These are phyloP conservation scores for Salvelinus fontinalis DNA, from an alignment of 2,113 vertebrate species.

Conservation along the genomic window DNA sequence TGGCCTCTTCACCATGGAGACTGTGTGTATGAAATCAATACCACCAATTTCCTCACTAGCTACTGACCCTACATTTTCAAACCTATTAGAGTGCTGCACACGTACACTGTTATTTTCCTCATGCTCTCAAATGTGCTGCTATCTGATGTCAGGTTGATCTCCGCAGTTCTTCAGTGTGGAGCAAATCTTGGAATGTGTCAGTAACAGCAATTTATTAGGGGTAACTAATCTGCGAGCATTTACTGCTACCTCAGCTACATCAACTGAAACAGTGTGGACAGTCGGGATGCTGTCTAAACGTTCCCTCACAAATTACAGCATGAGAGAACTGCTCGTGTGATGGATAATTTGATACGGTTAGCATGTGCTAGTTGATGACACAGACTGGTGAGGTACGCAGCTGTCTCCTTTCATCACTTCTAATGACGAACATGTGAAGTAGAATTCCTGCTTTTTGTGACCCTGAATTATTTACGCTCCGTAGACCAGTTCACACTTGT, in stretches of 20 bases:
- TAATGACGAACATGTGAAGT: slow-evolving; percentile 29
- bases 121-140: not conserved
- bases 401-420: slow-evolving; percentile 46
- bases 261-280: not conserved
- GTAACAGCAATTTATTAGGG: not conserved
- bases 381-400: slow-evolving; percentile 22
- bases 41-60: not conserved
- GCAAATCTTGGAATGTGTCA: not conserved
- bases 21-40: not conserved
- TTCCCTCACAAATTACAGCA: slow-evolving; percentile 11
- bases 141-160: not conserved
- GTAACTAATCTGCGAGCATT: not conserved
- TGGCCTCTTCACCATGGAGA: not conserved
- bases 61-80: not conserved
- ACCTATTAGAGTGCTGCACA: not conserved
- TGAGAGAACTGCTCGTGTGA: slow-evolving; percentile 22
- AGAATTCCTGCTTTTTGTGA: slow-evolving; percentile 31
- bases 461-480: slow-evolving; percentile 23
- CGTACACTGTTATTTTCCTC: not conserved
- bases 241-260: not conserved
- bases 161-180: not conserved
- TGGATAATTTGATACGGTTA: not conserved
- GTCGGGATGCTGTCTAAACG: not conserved
- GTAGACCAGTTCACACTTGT: slow-evolving; percentile 39
- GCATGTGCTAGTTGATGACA: slow-evolving; percentile 4